These are phyloP conservation scores for Anoplolepis gracilipes DNA, from an alignment of 1,140 invertebrate species.

Conservation along the genomic window DNA sequence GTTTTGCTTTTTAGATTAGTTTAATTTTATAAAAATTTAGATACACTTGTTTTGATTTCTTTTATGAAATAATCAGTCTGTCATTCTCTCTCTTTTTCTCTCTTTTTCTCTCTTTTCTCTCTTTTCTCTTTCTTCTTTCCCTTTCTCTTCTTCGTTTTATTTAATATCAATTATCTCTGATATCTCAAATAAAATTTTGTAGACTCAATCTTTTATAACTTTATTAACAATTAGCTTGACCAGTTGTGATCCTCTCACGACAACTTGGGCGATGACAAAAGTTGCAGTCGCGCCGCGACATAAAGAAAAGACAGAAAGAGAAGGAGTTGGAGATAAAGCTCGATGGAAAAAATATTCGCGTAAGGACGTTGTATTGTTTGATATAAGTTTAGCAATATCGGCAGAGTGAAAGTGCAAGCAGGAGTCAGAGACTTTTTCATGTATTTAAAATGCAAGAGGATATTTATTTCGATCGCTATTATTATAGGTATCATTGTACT, in stretches of 20 bases:
- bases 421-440: constrained; percentile 51
- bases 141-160: not conserved
- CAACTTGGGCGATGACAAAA: constrained; percentile 26
- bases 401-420: constrained; percentile 24
- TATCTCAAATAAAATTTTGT: not conserved
- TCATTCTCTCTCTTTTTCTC: too few species aligned
- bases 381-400: constrained; percentile 33
- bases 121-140: too few species aligned
- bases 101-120: not conserved
- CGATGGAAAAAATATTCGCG: not conserved
- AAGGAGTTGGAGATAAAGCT: not conserved
- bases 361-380: constrained; percentile 10
- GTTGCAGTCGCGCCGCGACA: not conserved
- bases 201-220: not conserved
- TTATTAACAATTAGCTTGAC: not conserved
- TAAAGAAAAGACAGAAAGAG: not conserved
- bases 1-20: constrained; percentile 1
- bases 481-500: constrained; percentile 53
- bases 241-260: not conserved
- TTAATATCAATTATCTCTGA: not conserved
- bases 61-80: not conserved
- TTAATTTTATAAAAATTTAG: not conserved
- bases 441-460: constrained; percentile 46
- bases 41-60: not conserved
- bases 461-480: constrained; percentile 63